phyloP scores from a whole-genome alignment of 2,113 vertebrate species.

The Ramphastos sulfuratus region DNA sequence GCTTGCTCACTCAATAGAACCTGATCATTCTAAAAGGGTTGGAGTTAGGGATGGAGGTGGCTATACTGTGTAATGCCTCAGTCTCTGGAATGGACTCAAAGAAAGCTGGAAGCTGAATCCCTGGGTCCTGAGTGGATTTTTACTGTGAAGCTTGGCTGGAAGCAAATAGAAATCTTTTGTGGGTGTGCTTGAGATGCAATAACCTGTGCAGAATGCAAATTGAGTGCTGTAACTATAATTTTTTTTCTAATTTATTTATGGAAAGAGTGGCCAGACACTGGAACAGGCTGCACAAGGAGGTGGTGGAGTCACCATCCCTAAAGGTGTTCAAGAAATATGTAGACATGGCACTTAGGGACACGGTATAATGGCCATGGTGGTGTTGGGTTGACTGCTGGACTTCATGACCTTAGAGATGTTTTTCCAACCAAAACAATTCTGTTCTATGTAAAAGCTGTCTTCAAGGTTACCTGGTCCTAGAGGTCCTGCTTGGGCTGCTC shows the following conservation, averaged over 20 bases:
- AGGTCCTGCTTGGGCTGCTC: not conserved
- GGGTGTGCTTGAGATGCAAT: fast-evolving
- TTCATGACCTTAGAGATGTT: too few species aligned
- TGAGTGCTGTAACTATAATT: not conserved
- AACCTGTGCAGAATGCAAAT: not conserved
- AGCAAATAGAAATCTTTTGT: not conserved
- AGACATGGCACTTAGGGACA: too few species aligned
- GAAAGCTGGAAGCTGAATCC: not conserved
- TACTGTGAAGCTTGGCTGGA: not conserved
- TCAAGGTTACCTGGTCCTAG: not conserved
- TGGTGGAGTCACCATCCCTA: too few species aligned
- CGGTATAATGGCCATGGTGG: too few species aligned
- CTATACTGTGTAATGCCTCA: not conserved
- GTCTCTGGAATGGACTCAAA: not conserved
- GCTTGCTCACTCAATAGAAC: not conserved
- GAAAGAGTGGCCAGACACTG: too few species aligned
- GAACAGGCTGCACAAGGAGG: too few species aligned
- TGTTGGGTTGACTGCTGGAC: too few species aligned
- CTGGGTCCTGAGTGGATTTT: not conserved
- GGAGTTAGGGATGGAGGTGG: not conserved
- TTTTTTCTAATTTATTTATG: too few species aligned
- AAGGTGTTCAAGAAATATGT: too few species aligned
- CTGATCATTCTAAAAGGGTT: not conserved
- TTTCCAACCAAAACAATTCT: too few species aligned
- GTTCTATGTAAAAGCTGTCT: not conserved